These are phyloP conservation scores for Percopsis transmontana DNA, from an alignment of 2,113 vertebrate genomes.

Conservation along the genomic window DNA sequence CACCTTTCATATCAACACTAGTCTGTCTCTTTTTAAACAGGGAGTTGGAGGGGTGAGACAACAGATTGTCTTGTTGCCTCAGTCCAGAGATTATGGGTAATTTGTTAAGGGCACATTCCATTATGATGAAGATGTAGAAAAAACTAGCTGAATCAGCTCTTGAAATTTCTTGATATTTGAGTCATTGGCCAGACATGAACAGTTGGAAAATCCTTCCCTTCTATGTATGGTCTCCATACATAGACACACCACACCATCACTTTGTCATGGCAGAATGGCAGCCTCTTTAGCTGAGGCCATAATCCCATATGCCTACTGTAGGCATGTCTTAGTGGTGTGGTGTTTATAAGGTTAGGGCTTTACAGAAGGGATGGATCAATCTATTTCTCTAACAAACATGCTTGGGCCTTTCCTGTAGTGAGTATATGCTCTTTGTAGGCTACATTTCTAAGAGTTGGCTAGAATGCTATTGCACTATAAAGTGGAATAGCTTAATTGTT, in stretches of 20 bases:
- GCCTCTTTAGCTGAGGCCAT: background rate
- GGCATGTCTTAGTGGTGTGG: background rate
- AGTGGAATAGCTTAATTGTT: background rate
- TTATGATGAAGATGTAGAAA: conserved; percentile 24
- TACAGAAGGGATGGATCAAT: background rate
- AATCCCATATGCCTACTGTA: background rate
- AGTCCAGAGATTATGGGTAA: conserved; percentile 16
- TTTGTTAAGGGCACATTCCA: conserved; percentile 35
- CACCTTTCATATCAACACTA: conserved; percentile 47
- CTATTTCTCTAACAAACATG: too few relatives aligned
- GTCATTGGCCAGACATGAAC: conserved; percentile 12
- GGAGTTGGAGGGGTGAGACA: background rate
- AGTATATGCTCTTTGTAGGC: too few relatives aligned
- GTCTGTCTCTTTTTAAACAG: conserved; percentile 14
- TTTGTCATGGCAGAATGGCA: background rate
- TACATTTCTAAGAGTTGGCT: too few relatives aligned
- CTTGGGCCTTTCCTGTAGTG: too few relatives aligned
- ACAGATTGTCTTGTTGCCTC: conserved; percentile 49
- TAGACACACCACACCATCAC: background rate
- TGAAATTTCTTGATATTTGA: conserved; percentile 33
- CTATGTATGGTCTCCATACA: background rate
- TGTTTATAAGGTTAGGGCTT: background rate
- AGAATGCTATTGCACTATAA: too few relatives aligned
- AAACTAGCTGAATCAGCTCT: conserved; percentile 8
- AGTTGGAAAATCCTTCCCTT: conserved; percentile 40